phyloP scores from a whole-genome alignment of 2,113 vertebrate genomes.

The Pelodiscus sinensis region DNA sequence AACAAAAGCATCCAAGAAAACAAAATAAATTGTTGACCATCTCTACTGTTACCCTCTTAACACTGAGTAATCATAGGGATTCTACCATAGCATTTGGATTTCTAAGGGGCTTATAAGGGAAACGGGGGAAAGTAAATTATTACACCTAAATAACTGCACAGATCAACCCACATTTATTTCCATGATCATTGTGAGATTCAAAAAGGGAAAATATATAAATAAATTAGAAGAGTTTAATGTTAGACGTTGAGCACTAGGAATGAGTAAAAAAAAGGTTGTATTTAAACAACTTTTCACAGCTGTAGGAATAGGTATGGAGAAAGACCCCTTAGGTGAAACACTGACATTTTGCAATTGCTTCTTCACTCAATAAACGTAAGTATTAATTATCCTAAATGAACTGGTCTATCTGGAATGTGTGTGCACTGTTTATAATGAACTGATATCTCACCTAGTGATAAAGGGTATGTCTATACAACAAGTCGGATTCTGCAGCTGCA shows the following conservation, averaged over 20 bases:
- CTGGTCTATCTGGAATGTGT: background rate
- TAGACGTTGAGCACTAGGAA: background rate
- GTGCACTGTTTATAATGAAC: background rate
- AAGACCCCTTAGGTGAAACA: background rate
- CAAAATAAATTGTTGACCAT: background rate
- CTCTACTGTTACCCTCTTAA: background rate
- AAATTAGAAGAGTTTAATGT: background rate
- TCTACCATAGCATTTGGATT: background rate
- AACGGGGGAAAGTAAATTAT: background rate
- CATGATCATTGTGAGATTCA: background rate
- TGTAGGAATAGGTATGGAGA: background rate
- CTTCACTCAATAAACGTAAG: background rate
- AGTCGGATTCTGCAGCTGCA: no score
- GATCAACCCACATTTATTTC: slow-evolving; percentile 7
- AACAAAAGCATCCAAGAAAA: background rate
- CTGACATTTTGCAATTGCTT: background rate
- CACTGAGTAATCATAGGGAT: background rate
- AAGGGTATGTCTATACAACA: background rate
- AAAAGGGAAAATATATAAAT: background rate
- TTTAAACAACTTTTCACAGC: background rate
- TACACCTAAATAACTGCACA: background rate
- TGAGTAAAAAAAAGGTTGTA: background rate
- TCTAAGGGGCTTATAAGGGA: background rate
- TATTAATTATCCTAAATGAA: slow-evolving; percentile 1
- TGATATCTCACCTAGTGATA: background rate